Conservation (phyloP, 2,113 vertebrate genomes). For the Delphinus delphis region DNA sequence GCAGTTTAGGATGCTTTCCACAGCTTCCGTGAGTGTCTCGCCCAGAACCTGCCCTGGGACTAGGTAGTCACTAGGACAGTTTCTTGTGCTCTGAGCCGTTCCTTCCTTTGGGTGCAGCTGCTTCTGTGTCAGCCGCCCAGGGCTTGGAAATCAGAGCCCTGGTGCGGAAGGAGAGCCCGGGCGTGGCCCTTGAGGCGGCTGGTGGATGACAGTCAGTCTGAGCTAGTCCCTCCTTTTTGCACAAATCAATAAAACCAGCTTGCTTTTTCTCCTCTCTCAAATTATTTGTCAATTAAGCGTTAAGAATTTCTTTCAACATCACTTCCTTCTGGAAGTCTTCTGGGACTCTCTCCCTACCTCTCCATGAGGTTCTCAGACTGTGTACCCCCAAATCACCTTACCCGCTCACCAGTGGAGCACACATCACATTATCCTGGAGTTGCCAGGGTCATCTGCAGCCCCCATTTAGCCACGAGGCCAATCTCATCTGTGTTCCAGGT, state of each 20-base stretch:
- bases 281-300: background rate
- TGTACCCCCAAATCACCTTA: background rate
- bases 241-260: background rate
- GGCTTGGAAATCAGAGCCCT: background rate
- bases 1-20: background rate
- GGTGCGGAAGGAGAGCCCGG: background rate
- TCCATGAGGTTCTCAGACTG: background rate
- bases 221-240: too few species aligned
- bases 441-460: background rate
- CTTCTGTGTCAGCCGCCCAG: background rate
- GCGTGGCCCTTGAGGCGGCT: fast-evolving
- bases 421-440: fast-evolving
- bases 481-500: background rate
- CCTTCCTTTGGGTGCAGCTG: background rate
- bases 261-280: background rate
- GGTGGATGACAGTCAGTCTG: background rate
- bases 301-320: background rate
- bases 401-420: background rate
- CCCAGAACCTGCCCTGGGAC: background rate
- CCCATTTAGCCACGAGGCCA: fast-evolving
- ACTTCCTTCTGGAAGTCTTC: background rate
- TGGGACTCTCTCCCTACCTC: background rate
- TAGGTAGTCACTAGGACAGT: background rate
- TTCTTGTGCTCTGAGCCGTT: background rate
- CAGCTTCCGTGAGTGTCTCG: background rate